Evolutionary conservation across 2,797 vertebrate species (phyloP).

Genomic region (Chiloscyllium punctatum): DNA sequence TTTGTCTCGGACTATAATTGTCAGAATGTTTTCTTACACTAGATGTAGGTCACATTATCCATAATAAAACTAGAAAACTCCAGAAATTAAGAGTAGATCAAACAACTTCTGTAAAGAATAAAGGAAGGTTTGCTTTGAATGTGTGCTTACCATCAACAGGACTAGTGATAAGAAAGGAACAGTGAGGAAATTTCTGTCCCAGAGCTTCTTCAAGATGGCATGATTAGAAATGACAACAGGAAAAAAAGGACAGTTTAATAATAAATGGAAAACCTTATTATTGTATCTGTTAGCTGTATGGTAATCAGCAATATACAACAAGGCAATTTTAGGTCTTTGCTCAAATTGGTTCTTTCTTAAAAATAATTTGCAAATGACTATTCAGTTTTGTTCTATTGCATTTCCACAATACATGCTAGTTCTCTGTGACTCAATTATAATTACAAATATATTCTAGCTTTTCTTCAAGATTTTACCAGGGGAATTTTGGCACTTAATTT

Average conservation of each 20-base stretch:
- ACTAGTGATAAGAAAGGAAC: not conserved
- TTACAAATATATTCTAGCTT: not conserved
- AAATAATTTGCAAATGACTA: not conserved
- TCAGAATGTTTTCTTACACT: not conserved
- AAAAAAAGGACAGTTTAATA: not conserved
- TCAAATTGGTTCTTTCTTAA: not conserved
- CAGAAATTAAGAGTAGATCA: not conserved
- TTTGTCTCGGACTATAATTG: not conserved
- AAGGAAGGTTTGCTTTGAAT: not conserved
- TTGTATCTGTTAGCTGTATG: not conserved
- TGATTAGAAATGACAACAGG: not conserved
- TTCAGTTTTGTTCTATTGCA: not conserved
- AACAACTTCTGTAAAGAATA: not conserved
- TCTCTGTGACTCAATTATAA: not conserved
- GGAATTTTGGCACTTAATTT: not conserved
- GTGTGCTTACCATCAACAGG: not conserved
- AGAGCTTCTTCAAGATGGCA: not conserved
- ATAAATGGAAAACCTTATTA: not conserved
- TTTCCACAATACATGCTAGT: not conserved
- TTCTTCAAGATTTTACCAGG: conserved; percentile 8
- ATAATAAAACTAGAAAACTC: not conserved
- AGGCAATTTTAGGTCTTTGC: not conserved
- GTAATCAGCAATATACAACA: not conserved
- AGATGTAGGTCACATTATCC: not conserved
- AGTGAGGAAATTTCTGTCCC: not conserved